Conservation (phyloP, 2,113 vertebrate genomes). For the Macrotus californicus region DNA sequence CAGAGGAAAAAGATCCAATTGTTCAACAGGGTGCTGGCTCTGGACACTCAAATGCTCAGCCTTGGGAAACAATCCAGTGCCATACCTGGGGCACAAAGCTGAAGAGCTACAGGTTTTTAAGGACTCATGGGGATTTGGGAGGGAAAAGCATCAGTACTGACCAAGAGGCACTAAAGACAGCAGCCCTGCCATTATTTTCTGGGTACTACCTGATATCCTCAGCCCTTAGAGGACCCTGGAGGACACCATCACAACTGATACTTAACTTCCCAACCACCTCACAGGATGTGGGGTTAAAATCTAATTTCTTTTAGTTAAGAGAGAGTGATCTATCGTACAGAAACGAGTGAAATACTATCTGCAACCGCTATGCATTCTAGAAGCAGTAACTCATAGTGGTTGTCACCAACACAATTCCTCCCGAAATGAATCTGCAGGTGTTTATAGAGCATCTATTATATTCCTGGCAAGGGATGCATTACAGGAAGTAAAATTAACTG, state of each 20-base stretch:
- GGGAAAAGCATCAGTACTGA: not conserved
- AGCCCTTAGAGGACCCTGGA: not conserved
- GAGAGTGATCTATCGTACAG: not conserved
- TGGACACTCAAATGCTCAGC: not conserved
- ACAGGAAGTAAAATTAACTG: conserved; percentile 17
- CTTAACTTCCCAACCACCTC: not conserved
- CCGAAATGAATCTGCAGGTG: not conserved
- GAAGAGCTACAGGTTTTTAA: not conserved
- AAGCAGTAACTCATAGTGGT: not conserved
- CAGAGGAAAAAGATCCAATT: not conserved
- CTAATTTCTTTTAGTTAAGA: not conserved
- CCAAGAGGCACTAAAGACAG: not conserved
- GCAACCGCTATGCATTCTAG: not conserved
- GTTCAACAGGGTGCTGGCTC: not conserved
- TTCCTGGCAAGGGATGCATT: not conserved
- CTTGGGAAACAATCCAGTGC: not conserved
- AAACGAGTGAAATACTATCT: not conserved
- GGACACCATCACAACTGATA: not conserved
- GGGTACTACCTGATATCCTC: not conserved
- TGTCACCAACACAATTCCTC: not conserved
- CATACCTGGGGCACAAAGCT: not conserved
- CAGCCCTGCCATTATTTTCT: not conserved
- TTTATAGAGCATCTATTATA: not conserved
- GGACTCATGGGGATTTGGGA: not conserved
- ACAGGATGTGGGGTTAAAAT: not conserved